Evolutionary conservation across 2,113 vertebrate species (phyloP).

Genomic region (Gila orcuttii): DNA sequence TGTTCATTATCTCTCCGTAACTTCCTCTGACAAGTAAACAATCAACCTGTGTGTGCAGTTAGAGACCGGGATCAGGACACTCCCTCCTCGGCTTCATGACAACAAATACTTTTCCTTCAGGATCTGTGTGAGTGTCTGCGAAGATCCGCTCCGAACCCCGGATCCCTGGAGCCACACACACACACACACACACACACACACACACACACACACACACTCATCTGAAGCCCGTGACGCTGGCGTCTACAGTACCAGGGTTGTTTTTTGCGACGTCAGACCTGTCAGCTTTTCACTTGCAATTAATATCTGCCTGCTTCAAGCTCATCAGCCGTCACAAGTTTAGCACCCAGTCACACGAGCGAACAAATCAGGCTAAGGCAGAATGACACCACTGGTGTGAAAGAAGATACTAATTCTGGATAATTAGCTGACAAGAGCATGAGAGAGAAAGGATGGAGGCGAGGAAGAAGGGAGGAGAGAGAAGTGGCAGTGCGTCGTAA

Average conservation of each 20-base stretch:
- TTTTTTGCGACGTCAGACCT: constrained; percentile 69
- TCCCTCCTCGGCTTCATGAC: not conserved
- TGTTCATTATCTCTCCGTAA: constrained; percentile 62
- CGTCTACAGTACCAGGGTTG: constrained; percentile 59
- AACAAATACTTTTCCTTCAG: constrained; percentile 34
- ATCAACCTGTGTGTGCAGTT: constrained; percentile 68
- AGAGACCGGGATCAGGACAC: constrained; percentile 61
- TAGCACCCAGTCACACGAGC: constrained; percentile 78
- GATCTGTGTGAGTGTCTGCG: not conserved
- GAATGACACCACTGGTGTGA: constrained; percentile 81
- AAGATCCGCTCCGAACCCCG: constrained; percentile 55
- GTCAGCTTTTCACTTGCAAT: constrained; percentile 82
- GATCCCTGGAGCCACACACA: constrained; percentile 15
- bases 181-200: constrained; percentile 39
- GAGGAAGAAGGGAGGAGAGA: constrained; percentile 52
- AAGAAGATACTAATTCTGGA: constrained; percentile 82
- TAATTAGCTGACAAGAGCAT: constrained; percentile 82
- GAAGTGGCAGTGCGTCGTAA: constrained; percentile 69
- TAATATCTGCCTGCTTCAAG: constrained; percentile 72
- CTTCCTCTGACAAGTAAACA: constrained; percentile 70
- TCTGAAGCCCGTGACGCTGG: constrained; percentile 62
- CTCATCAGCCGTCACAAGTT: constrained; percentile 79
- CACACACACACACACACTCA: constrained; percentile 34
- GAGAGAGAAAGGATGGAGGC: constrained; percentile 57
- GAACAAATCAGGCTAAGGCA: constrained; percentile 79